Base-by-base conservation (phyloP, 1,140 invertebrate species). In the Ostrea edulis region DNA sequence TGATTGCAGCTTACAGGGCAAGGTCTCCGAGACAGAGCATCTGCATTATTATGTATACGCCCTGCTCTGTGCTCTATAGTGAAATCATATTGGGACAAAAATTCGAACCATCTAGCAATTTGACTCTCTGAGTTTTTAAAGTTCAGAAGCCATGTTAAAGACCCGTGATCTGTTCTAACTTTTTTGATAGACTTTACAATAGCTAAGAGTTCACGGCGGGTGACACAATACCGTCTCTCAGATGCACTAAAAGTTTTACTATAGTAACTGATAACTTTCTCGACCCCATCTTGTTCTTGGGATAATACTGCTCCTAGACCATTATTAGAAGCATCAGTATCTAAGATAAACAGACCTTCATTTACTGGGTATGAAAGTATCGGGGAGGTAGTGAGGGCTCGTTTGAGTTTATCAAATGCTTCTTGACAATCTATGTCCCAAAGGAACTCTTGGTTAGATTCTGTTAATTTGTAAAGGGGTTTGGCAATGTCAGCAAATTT, bases 81-180 rank as follows among this genome's bases (percentile, higher is more conserved):
- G n/a, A n/a, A n/a, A n/a, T n/a, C n/a, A n/a, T n/a, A n/a, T n/a
- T n/a, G n/a, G n/a, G n/a, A n/a, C n/a, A n/a, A n/a, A 89, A 86
- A 17, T 7, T 77, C 84, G 89, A 89, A 71, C 83, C 81, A 82
- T 88, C 88, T 9, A 89, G 88, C 82, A 91, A 92, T 90, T 96
- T 96, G 12, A 95, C 95, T 88, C 92, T 88, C 91, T 96, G 95
- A 20, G 94, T n/a, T n/a, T n/a, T n/a, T 88, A 51, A 58, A 84
- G 22, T 51, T 87, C 7, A n/a, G n/a, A n/a, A 62, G 11, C 17
- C 11, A 84, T 90, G 86, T 14, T 25, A 8, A 8, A 51, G 14
- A 12, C 88, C 90, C 44, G 88, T 20, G 0, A 84, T 25, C 29
- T 87, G 84, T 84, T 87, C 54, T 1, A 90, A 87, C 8, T 11